A percentile compares a stretch with the other conserved stretches of the same genome.
phyloP scores from a whole-genome alignment of 2,888 invertebrate species.

The Invenusta paracnida region DNA sequence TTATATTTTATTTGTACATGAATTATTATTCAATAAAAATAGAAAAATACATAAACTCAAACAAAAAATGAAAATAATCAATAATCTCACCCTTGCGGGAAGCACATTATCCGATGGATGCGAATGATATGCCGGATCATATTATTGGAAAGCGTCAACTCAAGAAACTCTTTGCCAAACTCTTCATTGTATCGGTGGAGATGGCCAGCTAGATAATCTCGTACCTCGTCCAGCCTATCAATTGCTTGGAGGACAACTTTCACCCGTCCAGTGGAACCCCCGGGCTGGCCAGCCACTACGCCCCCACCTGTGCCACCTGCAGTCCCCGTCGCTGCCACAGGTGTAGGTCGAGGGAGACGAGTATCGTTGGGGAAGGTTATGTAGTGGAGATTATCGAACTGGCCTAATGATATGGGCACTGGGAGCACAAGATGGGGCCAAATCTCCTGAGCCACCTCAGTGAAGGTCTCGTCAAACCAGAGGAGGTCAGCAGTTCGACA shows the following conservation, averaged over 20 bases:
- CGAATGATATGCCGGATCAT: conserved; percentile 56
- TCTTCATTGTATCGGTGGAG: conserved; percentile 59
- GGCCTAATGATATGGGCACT: no score
- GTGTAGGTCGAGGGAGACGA: conserved; percentile 44
- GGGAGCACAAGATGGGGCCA: conserved; percentile 6
- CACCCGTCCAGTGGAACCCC: background rate
- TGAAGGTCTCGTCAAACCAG: conserved; percentile 57
- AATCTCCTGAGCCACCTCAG: conserved; percentile 48
- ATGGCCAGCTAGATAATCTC: conserved; percentile 56
- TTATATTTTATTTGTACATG: no score
- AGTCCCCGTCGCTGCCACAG: no score
- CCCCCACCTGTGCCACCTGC: no score
- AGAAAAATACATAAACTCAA: no score
- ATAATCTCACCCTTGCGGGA: conserved; percentile 55
- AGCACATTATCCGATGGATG: conserved; percentile 58
- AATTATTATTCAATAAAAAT: no score
- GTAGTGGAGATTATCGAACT: conserved; percentile 50
- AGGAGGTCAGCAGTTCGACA: conserved; percentile 54
- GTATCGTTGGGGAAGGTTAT: conserved; percentile 58
- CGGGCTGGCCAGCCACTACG: no score
- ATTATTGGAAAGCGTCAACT: conserved; percentile 58
- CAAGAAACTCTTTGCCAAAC: conserved; percentile 56
- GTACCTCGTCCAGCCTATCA: conserved; percentile 49
- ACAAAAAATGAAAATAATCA: no score
- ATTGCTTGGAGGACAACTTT: background rate